Base-by-base conservation (phyloP, 2,113 vertebrate genomes). In the Dasyprocta punctata region DNA sequence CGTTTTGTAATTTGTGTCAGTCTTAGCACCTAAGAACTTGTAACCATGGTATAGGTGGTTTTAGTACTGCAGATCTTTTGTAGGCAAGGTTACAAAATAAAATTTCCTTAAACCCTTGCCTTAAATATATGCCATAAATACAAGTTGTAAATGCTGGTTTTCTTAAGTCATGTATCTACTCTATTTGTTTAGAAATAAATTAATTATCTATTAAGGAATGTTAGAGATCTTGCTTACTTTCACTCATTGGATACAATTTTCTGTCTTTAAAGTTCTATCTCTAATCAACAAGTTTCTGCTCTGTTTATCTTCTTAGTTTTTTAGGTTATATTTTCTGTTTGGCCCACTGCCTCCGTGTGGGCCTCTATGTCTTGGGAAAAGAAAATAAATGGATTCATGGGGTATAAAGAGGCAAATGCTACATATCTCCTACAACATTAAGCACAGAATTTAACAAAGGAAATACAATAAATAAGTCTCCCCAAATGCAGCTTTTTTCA, bases 281-380 rank as follows among this genome's bases (percentile, higher is more conserved):
- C 7, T 86, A 44, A 67, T 88, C 86, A 75, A 36, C 6, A 91
- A 20, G 3, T 8, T 54, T 89, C 52, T 86, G 12, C 14, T 49
- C 71, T 89, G 33, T 49, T 89, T 83, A 85, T 22, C 28, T 41
- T 7, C 9, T 88, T 82, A 60, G 44, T 58, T 97, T 58, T 97
- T 90, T 78, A 49, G 19, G 44, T 86, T 71, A 85, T 58, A 3
- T 17, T 78, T 82, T 84, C 52, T 3, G 60, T 85, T 88, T 92
- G 17, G 11, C 54, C 9, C 24, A 60, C 54, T 93, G 30, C 38
- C 26, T 97, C 19, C 52, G 80, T 94, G 49, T 81, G 60, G 33
- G 10, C 30, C 36, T 58, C 60, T 54, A 6, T 2, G 11, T 61
- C 81, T 81, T 82, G 13, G 28, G 65, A 82, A 94, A 78, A 30